Evolutionary conservation across 2,113 vertebrate genomes (phyloP), one percentile per base, ranked within the genome.

Genomic region (Pachypanchax playfairii): DNA sequence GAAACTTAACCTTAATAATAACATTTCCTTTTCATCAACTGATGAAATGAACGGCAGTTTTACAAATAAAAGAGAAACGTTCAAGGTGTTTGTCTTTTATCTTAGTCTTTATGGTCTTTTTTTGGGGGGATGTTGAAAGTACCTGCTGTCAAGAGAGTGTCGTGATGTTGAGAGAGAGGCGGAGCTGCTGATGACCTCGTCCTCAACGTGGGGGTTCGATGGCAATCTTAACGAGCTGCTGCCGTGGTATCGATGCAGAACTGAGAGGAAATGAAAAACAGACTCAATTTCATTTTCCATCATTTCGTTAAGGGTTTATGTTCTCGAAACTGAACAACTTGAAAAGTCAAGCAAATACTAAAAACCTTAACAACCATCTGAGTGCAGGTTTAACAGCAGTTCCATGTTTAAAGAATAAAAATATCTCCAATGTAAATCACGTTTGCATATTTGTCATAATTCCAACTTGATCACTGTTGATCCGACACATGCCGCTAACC

Each of bases 131-230:
- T 26, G 8, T 8, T 21, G 24, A 20, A 50, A 22, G 41, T 24
- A 92, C 91, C 90, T 90, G 87, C 25, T 78, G 73, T 91, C 88
- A 17, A 82, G 66, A 6, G 77, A 5, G 53, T 88, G 84, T 17
- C 65, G 78, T 35, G 86, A 71, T 14, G 77, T 57, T 36, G 90
- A 88, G 67, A 92, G 87, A 49, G 89, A 59, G 0, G 83, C 61
- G 0, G 92, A 91, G 33, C 75, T 76, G 73, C 38, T 91, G 77
- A 92, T 68, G 57, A 92, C 81, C 56, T 94, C 92, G n/a, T 91
- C 92, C 53, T 94, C 91, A 31, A 91, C 87, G 13, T 90, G 85
- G 70, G 90, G 91, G 61, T 73, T 86, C 79, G 89, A 90, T 1
- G 90, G 59, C 17, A 92, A 83, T 13, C 92, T 85, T 53, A 92